A percentile compares a stretch with the other conserved stretches of the same genome.
phyloP scores from a whole-genome alignment of 2,888 invertebrate genomes.

The Macrosiphum euphorbiae region DNA sequence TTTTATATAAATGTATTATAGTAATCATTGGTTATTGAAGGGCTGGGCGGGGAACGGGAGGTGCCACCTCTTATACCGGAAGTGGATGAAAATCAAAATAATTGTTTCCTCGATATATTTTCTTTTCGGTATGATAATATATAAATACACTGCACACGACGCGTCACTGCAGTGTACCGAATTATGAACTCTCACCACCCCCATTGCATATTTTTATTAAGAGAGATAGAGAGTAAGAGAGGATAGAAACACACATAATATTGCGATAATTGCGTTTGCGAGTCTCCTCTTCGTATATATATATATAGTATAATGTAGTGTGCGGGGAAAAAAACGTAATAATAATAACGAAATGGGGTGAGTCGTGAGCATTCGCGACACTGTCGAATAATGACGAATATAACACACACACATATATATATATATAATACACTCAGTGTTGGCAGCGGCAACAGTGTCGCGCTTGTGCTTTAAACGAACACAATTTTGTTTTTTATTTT shows the following conservation, averaged over 20 bases:
- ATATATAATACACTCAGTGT: background rate
- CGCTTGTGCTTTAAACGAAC: background rate
- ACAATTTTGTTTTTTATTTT: conserved; percentile 11
- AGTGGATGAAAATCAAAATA: background rate
- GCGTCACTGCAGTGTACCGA: background rate
- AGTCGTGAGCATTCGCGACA: conserved; percentile 4
- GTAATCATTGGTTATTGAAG: background rate
- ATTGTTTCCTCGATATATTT: background rate
- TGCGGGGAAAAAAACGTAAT: background rate
- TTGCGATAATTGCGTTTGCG: background rate
- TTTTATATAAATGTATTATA: background rate
- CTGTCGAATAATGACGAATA: conserved; percentile 22
- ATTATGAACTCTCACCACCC: background rate
- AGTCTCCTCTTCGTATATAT: background rate
- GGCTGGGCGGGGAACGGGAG: background rate
- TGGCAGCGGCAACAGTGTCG: background rate
- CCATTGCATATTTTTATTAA: background rate
- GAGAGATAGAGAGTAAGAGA: background rate
- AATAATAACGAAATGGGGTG: conserved; percentile 9
- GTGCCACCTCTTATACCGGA: background rate
- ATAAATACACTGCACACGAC: background rate
- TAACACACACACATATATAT: background rate
- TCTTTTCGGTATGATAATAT: background rate
- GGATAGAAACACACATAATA: background rate
- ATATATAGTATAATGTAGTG: background rate